Evolutionary conservation across 2,888 invertebrate genomes (phyloP), one percentile per base, ranked within the genome.

Genomic region (Ctenicera cuprea): DNA sequence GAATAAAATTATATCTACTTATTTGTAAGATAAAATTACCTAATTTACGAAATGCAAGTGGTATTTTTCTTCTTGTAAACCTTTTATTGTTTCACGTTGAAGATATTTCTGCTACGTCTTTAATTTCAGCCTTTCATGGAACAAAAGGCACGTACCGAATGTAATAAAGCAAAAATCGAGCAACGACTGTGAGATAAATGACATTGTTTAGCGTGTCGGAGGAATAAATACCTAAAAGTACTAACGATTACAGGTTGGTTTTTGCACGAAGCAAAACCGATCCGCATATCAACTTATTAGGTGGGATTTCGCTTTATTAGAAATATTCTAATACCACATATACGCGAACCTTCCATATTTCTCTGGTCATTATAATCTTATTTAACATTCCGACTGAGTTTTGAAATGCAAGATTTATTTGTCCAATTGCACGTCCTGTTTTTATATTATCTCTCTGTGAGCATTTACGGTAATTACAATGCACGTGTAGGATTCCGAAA

Each of bases 401-500:
- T 38, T 68, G 52, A 70, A 71, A 65, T 54, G 41, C 77, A 80
- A 82, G 82, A 84, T 83, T 83, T 84, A 83, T 83, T 82, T 80
- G 80, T 83, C 78, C 83, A 83, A 83, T 83, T 83, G 84, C 79
- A 79, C 80, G 79, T 78, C 78, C 76, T 77, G 80, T 83, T 83
- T 82, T 83, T 83, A 75, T 76, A 76, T 83, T 83, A 75, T 75
- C 75, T 33, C 33, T 79, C 71, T 76, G 62, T 71, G 82, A 84
- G 83, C 85, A 83, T 85, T 86, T 85, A 85, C 80, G 83, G 83
- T 86, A 86, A 86, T 86, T 85, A 85, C 85, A 85, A 86, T 85
- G 86, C 85, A 83, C 85, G 85, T 84, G 85, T 85, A 83, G 85
- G 83, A 85, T 86, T 85, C 85, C 86, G 82, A 85, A 85, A 85